Base-by-base conservation (phyloP, 2,113 vertebrate genomes). In the Gracilinanus agilis region DNA sequence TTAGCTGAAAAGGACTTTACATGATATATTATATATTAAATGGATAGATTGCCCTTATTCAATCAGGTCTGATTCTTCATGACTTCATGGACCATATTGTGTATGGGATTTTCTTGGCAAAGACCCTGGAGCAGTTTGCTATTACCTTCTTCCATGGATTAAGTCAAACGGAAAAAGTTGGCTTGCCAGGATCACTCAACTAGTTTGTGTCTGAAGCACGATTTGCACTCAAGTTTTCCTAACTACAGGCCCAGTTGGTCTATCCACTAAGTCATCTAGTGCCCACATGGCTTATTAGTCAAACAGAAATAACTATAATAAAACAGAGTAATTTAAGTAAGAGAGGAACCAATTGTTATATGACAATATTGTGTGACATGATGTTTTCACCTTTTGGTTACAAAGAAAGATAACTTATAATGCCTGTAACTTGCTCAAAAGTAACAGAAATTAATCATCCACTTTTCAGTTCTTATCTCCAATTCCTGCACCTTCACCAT, bases 401-500 rank as follows among this genome's bases (percentile, higher is more conserved):
- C 34, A 83, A 1, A 75, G n/a, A 23, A 83, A 83, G n/a, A 83
- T n/a, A 83, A 40, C 40, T 16, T 40, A 7, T 83, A 16, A 40
- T 83, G 10, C 58, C 29, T 67, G 27, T 67, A 67, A 34, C 27
- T 67, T 29, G n/a, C n/a, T 83, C 6, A 40, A 40, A 83, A 83
- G 19, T 19, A 83, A 83, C 19, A 83, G 23, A 83, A 40, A 6
- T 34, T 40, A 83, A n/a, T 1, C 6, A 75, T 75, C 8, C 34
- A 40, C 40, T 83, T 40, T 75, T 83, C n/a, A 83, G 19, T 83
- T 40, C n/a, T 23, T 83, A 40, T 83, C 9, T 67, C 95, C 89
- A 92, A 91, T 53, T 88, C n/a, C 54, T 93, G 53, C 75, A 93
- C 90, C 91, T 94, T n/a, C n/a, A n/a, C n/a, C n/a, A n/a, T n/a